These are phyloP conservation scores for Notechis scutatus DNA, from an alignment of 2,113 vertebrate genomes.

Conservation along the genomic window DNA sequence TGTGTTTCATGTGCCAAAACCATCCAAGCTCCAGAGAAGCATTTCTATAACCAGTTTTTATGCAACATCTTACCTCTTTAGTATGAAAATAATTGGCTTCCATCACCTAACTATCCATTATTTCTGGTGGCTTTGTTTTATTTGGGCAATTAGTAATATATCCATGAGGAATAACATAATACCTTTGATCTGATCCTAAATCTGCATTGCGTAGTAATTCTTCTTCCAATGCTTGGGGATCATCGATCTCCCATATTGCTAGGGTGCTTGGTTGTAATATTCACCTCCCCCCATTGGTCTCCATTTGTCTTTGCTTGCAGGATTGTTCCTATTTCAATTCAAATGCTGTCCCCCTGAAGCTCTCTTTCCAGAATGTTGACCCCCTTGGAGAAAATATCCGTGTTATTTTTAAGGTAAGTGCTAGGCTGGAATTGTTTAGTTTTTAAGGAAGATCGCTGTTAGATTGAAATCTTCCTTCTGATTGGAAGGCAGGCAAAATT, in stretches of 20 bases:
- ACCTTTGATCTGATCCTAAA: neutral
- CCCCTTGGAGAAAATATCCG: constrained; percentile 85
- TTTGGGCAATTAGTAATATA: neutral
- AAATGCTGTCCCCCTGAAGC: constrained; percentile 92
- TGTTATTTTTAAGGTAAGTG: constrained; percentile 92
- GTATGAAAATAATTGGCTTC: neutral
- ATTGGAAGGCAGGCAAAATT: neutral
- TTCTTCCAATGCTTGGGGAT: neutral
- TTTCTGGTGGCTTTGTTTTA: neutral
- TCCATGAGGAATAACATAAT: neutral
- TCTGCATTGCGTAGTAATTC: neutral
- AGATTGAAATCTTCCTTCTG: neutral
- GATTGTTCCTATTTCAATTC: constrained; percentile 97
- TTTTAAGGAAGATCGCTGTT: neutral
- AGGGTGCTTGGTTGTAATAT: neutral
- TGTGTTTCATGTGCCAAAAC: neutral
- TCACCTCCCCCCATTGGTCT: neutral
- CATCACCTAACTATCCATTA: neutral
- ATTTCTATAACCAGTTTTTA: neutral
- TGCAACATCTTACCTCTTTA: neutral
- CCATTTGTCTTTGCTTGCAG: constrained; percentile 49
- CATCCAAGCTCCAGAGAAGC: neutral
- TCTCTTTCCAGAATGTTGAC: constrained; percentile 90
- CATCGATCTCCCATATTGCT: neutral
- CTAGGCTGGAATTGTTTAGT: neutral